A percentile compares a stretch with the other conserved stretches of the same genome.
These are phyloP conservation scores for Sinodicranocentrus sp. DNA, from an alignment of 2,888 invertebrate genomes.

Conservation along the genomic window DNA sequence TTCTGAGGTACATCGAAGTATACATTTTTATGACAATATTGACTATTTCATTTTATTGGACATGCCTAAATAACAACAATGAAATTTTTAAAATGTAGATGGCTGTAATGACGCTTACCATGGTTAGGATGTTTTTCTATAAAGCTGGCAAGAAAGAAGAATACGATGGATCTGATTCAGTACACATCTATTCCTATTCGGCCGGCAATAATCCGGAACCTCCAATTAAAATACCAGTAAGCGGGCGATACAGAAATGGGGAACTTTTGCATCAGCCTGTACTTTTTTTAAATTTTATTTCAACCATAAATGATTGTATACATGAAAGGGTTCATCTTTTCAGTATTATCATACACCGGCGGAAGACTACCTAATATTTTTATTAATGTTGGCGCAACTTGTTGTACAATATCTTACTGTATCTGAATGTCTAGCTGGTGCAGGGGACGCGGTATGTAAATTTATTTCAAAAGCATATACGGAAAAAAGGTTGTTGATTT, in stretches of 20 bases:
- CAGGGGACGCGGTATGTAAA: slow-evolving; percentile 57
- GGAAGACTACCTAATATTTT: slow-evolving; percentile 32
- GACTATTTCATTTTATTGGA: background rate
- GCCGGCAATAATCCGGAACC: too few species aligned
- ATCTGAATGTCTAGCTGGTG: slow-evolving; percentile 42
- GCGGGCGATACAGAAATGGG: too few species aligned
- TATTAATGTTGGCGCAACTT: slow-evolving; percentile 20
- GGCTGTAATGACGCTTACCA: slow-evolving; percentile 29
- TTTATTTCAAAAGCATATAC: too few species aligned
- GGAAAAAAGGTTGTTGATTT: background rate
- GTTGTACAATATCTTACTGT: slow-evolving; percentile 46
- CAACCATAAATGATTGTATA: background rate
- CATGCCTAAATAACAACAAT: background rate
- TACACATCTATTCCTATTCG: slow-evolving; percentile 9
- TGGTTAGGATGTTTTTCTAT: slow-evolving; percentile 53
- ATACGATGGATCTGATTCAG: slow-evolving; percentile 14
- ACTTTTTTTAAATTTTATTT: background rate
- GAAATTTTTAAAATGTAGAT: slow-evolving; percentile 18
- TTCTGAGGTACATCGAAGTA: slow-evolving; percentile 30
- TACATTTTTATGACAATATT: too few species aligned
- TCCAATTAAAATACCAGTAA: too few species aligned
- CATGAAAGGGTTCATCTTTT: background rate
- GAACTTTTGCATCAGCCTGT: too few species aligned
- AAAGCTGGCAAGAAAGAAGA: background rate
- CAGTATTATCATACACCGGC: slow-evolving; percentile 54